Evolutionary conservation across 2,113 vertebrate species (phyloP), one percentile per base, ranked within the genome.

Genomic region (Pyrgilauda ruficollis): DNA sequence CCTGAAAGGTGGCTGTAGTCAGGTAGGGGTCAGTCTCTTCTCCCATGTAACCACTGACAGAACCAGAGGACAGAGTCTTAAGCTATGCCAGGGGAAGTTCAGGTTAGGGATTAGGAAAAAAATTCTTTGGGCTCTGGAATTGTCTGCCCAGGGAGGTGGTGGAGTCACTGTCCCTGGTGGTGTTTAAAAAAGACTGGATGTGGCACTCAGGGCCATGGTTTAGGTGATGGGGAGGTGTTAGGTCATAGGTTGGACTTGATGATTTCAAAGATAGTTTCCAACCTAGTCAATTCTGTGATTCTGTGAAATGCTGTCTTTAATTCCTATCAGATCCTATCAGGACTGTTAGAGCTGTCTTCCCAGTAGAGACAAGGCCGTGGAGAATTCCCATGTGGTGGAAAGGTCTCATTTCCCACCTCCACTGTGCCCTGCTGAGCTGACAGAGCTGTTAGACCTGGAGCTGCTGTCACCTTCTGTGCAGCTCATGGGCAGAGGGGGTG

Each of bases 61-160:
- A 49, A 82, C 0, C 0, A 41, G 53, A 7, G 35, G 19, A 50
- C 35, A 50, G 2, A 30, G 55, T 1, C 10, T 50, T 30, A 6
- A 52, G 18, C 15, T 61, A 0, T 3, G 2, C 35, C 35, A 43
- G 1, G 11, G 19, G 46, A 61, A 30, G 31, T 50, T 59, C 5
- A 50, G 23, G 64, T 59, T 49, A 28, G 30, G 41, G 0, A 5
- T 23, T 7, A 59, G 35, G 7, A n/a, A 18, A 69, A n/a, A 43
- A n/a, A 2, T 28, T n/a, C 18, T n/a, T 69, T 61, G 31, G 31
- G 15, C 37, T 13, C 4, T 52, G 67, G 20, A 69, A 43, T 43
- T 0, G 0, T 70, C 67, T 72, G 8, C 21, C 20, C 8, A 4
- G 37, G 13, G 31, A 52, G 16, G 13, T 20, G 21, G 13, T 7